phyloP scores from a whole-genome alignment of 2,888 invertebrate species.

The Drosophila kambysellisi region DNA sequence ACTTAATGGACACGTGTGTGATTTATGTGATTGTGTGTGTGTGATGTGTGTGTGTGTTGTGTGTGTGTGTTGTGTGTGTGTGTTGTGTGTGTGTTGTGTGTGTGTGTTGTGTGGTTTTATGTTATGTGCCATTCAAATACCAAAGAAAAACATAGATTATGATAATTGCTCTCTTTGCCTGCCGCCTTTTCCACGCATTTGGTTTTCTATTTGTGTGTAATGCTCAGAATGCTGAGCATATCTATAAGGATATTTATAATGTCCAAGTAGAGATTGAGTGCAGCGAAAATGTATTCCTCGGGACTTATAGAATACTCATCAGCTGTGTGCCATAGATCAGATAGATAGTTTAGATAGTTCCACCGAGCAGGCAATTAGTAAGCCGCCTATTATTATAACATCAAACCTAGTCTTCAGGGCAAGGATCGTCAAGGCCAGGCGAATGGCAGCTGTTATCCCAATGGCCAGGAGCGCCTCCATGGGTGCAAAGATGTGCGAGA shows the following conservation, averaged over 20 bases:
- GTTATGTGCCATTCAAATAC: constrained; percentile 2
- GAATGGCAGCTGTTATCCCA: constrained; percentile 93
- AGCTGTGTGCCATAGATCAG: constrained; percentile 95
- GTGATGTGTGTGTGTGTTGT: neutral
- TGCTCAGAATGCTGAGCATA: constrained; percentile 87
- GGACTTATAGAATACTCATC: constrained; percentile 95
- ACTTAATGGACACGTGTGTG: constrained; percentile 62
- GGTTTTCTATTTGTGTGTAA: constrained; percentile 25
- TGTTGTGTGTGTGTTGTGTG: constrained; percentile 3
- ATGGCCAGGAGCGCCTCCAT: constrained; percentile 92
- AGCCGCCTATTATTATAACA: constrained; percentile 91
- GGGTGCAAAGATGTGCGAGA: constrained; percentile 87
- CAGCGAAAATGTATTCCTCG: constrained; percentile 97
- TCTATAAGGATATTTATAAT: constrained; percentile 94
- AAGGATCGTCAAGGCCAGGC: constrained; percentile 93
- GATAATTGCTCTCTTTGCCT: neutral
- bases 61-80: neutral
- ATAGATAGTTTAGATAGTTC: constrained; percentile 92
- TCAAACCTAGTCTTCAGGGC: constrained; percentile 96
- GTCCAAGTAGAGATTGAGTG: constrained; percentile 94
- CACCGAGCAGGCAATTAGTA: constrained; percentile 91
- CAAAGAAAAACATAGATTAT: constrained; percentile 6
- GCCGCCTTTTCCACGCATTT: neutral
- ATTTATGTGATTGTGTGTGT: constrained; percentile 15
- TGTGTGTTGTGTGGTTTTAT: constrained; percentile 1